These are phyloP conservation scores for Tenrec ecaudatus DNA, from an alignment of 2,113 vertebrate species.

Conservation along the genomic window DNA sequence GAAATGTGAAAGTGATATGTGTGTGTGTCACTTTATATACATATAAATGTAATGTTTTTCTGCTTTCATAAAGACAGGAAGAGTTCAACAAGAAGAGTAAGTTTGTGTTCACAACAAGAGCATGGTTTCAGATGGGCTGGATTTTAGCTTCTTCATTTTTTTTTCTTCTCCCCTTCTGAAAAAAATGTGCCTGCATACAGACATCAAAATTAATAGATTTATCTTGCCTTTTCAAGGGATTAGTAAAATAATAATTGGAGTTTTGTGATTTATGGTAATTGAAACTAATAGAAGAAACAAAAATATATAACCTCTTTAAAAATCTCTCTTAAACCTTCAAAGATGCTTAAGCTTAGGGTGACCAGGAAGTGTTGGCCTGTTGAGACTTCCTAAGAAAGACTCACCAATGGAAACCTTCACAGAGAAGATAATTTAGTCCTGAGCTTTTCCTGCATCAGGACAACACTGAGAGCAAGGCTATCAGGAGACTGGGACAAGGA, in stretches of 20 bases:
- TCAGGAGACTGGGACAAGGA: not conserved
- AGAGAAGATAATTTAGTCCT: slow-evolving; percentile 9
- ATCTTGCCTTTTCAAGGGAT: slow-evolving; percentile 20
- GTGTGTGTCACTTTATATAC: no score
- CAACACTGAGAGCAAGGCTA: not conserved
- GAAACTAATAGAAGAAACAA: slow-evolving; percentile 6
- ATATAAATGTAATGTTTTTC: slow-evolving; percentile 15
- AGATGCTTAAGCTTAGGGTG: not conserved
- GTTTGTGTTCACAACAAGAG: slow-evolving; percentile 15
- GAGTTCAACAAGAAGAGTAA: not conserved
- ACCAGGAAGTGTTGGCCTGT: slow-evolving; percentile 2
- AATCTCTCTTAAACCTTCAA: slow-evolving; percentile 19
- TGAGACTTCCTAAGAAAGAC: not conserved
- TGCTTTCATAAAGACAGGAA: not conserved
- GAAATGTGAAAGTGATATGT: not conserved
- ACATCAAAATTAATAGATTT: slow-evolving; percentile 7
- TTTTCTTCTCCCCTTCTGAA: not conserved
- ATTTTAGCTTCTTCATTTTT: not conserved
- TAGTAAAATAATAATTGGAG: not conserved
- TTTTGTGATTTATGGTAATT: slow-evolving; percentile 47
- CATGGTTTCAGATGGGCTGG: not conserved
- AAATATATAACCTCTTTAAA: not conserved
- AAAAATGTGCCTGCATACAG: not conserved
- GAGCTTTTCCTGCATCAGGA: not conserved
- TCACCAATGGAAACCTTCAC: not conserved